Conservation (phyloP, 2,888 invertebrate species). For the Fissipunctia ypsillon region DNA sequence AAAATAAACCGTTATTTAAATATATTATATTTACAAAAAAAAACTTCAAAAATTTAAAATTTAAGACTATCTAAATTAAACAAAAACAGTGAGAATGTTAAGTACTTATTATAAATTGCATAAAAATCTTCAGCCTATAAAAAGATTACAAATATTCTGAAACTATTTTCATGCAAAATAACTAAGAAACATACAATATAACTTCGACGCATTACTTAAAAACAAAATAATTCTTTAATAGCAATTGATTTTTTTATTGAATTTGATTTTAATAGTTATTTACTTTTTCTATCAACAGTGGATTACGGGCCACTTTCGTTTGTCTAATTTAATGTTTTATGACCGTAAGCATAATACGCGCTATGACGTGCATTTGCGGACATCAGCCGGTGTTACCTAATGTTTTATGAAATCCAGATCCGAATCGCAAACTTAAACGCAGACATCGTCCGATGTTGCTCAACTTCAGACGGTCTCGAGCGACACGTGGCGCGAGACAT, state of each 20-base stretch:
- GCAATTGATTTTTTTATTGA: too few relatives aligned
- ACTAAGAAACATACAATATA: not conserved
- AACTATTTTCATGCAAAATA: slow-evolving; percentile 51
- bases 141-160: slow-evolving; percentile 4
- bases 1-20: not conserved
- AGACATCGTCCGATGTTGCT: not conserved
- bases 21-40: slow-evolving; percentile 48
- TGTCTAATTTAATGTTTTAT: too few relatives aligned
- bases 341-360: too few relatives aligned
- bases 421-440: too few relatives aligned
- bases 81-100: slow-evolving; percentile 1
- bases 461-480: not conserved
- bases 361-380: too few relatives aligned
- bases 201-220: not conserved
- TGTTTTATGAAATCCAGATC: too few relatives aligned
- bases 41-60: slow-evolving; percentile 13
- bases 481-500: not conserved
- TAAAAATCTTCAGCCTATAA: slow-evolving; percentile 20
- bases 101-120: slow-evolving; percentile 10
- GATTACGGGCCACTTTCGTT: not conserved
- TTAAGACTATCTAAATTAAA: slow-evolving; percentile 9
- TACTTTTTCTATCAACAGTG: not conserved
- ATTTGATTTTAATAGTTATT: slow-evolving; percentile 11
- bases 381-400: too few relatives aligned
- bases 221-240: slow-evolving; percentile 1